phyloP scores from a whole-genome alignment of 2,797 vertebrate genomes.

The Helostoma temminkii region DNA sequence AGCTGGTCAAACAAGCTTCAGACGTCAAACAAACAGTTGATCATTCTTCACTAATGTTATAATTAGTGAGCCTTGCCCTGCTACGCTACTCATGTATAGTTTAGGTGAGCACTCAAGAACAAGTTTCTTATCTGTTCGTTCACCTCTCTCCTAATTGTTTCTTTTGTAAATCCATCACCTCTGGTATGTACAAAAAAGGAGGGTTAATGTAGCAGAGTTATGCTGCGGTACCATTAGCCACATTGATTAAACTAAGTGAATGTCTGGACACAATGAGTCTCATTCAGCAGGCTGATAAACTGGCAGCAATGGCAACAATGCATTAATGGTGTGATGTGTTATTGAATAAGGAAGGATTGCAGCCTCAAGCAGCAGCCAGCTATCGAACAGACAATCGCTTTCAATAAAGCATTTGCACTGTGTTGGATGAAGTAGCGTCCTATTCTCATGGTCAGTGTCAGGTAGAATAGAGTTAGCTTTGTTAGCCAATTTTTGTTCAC shows the following conservation, averaged over 20 bases:
- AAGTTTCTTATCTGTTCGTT: slow-evolving; percentile 41
- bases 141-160: slow-evolving; percentile 37
- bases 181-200: slow-evolving; percentile 28
- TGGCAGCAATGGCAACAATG: slow-evolving; percentile 42
- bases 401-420: slow-evolving; percentile 32
- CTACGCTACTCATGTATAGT: slow-evolving; percentile 32
- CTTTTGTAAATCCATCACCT: slow-evolving; percentile 22
- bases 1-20: slow-evolving; percentile 72
- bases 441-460: slow-evolving; percentile 21
- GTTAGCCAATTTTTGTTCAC: slow-evolving; percentile 9
- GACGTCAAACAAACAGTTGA: slow-evolving; percentile 47
- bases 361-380: slow-evolving; percentile 16
- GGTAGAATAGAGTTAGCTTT: neutral
- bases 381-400: slow-evolving; percentile 31
- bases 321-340: slow-evolving; percentile 33
- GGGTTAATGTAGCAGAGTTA: slow-evolving; percentile 11
- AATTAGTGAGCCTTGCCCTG: slow-evolving; percentile 27
- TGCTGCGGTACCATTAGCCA: slow-evolving; percentile 9
- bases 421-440: slow-evolving; percentile 18
- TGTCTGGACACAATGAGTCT: slow-evolving; percentile 30
- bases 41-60: slow-evolving; percentile 41
- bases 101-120: slow-evolving; percentile 29
- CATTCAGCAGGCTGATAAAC: slow-evolving; percentile 28
- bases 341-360: slow-evolving; percentile 50
- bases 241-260: slow-evolving; percentile 38